Percentiles rank a stretch among this genome's conserved stretches.
These are phyloP conservation scores for Caenorhabditis becei DNA, from an alignment of 2,888 invertebrate genomes.

Conservation along the genomic window DNA sequence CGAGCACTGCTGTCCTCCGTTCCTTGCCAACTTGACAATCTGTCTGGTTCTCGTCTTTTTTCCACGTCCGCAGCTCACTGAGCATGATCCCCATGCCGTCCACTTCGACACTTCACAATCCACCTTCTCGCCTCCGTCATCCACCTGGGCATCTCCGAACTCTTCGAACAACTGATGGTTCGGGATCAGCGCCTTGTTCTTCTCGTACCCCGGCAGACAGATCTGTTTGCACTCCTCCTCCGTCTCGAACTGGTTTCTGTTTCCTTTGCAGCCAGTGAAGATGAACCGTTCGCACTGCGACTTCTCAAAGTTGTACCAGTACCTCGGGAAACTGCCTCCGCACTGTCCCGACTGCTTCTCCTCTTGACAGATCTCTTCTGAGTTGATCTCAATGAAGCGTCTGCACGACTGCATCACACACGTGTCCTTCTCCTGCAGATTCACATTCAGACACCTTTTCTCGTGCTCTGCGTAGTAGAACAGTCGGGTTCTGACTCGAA, in stretches of 20 bases:
- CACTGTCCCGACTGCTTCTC: conserved; percentile 90
- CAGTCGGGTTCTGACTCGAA: conserved; percentile 85
- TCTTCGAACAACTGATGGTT: conserved; percentile 77
- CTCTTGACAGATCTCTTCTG: conserved; percentile 89
- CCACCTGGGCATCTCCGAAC: conserved; percentile 70
- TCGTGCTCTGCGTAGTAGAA: conserved; percentile 81
- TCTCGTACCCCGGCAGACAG: conserved; percentile 81
- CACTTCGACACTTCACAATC: conserved; percentile 88
- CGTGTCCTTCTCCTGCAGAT: conserved; percentile 80
- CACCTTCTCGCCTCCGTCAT: conserved; percentile 72
- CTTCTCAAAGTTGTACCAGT: conserved; percentile 88
- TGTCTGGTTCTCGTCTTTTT: conserved; percentile 75
- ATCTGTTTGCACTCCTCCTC: conserved; percentile 82
- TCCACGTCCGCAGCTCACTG: conserved; percentile 92
- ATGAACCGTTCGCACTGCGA: conserved; percentile 89
- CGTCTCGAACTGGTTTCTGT: conserved; percentile 81
- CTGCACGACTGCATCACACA: conserved; percentile 79
- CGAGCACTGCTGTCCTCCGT: conserved; percentile 80
- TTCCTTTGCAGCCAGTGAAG: conserved; percentile 89
- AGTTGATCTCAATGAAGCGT: conserved; percentile 77
- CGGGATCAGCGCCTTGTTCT: conserved; percentile 76
- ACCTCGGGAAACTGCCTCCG: conserved; percentile 90
- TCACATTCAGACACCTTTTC: conserved; percentile 70
- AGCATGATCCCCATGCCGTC: conserved; percentile 88
- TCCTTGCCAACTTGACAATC: conserved; percentile 78